Base-by-base conservation (phyloP, 2,888 invertebrate species). In the Prosapia bicincta region DNA sequence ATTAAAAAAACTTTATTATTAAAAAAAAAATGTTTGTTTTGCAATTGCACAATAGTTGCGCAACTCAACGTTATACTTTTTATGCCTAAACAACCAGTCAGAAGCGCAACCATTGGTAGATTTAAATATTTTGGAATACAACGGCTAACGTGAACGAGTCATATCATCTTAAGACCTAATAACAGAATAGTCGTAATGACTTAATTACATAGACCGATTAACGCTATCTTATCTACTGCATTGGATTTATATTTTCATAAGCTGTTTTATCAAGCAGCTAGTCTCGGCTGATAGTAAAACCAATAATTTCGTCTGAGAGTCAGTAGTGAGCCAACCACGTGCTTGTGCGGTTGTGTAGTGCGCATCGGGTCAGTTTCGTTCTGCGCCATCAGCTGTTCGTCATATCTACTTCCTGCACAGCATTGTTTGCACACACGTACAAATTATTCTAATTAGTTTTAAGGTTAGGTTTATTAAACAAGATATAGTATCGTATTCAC, bases 301-400 rank as follows among this genome's bases (percentile, higher is more conserved):
- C 20, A 38, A 38, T 38, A 38, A 3, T n/a, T n/a, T n/a, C n/a
- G n/a, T n/a, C n/a, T n/a, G n/a, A n/a, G n/a, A 38, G 38, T 54
- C 54, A 54, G 54, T 54, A 20, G n/a, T 5, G 20, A n/a, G 54
- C 3, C 9, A 20, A 20, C 1, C 54, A 54, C 54, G 54, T 54
- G 54, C n/a, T 10, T 20, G 54, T 54, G 54, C 54, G 54, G 54
- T 54, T 54, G 54, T 54, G 54, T 20, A 1, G n/a, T 54, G 54
- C 13, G 30, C 30, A 30, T 30, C 30, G 38, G 6, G 38, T 10
- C 6, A 38, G 38, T 38, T 38, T 38, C 15, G 20, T 54, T 54
- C 54, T 54, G 9, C 54, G 54, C 54, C 1, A 54, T 54, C 54
- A 54, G 72, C 72, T 72, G 72, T 66, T 72, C 32, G 32, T 66